Evolutionary conservation across 2,888 invertebrate genomes (phyloP).

Genomic region (Caenorhabditis sp.): DNA sequence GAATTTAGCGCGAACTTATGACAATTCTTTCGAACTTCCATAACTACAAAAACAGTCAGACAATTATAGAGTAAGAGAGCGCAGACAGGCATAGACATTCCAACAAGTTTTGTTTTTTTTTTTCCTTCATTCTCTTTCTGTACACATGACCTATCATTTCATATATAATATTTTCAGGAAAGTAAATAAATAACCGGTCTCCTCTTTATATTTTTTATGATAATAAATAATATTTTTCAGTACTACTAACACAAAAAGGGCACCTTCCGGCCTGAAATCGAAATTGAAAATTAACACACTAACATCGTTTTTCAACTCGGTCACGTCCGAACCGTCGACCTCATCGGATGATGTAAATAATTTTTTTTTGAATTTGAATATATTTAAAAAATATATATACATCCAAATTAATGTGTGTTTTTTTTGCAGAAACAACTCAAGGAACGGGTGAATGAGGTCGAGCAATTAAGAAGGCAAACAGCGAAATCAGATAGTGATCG

Average conservation of each 20-base stretch:
- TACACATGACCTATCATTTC: neutral
- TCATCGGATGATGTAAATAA: neutral
- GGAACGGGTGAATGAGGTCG: constrained; percentile 57
- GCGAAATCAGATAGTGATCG: constrained; percentile 28
- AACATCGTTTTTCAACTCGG: constrained; percentile 5
- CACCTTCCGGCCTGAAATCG: too few relatives aligned
- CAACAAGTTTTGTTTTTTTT: too few relatives aligned
- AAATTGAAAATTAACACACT: constrained; percentile 3
- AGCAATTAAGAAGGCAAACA: constrained; percentile 51
- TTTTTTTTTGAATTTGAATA: neutral
- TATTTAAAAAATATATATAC: neutral
- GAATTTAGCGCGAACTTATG: too few relatives aligned
- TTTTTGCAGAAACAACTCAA: constrained; percentile 59
- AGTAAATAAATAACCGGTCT: neutral
- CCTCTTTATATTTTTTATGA: neutral
- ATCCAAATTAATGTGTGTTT: neutral
- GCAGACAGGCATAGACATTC: too few relatives aligned
- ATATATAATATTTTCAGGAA: neutral
- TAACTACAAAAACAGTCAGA: too few relatives aligned
- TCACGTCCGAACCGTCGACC: neutral
- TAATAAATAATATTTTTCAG: neutral
- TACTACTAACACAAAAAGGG: too few relatives aligned
- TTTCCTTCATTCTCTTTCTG: too few relatives aligned
- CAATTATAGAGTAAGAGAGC: too few relatives aligned
- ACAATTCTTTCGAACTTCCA: too few relatives aligned